Evolutionary conservation across 2,797 vertebrate genomes (phyloP), one percentile per base, ranked within the genome.

Genomic region (Phylloscopus collybita): DNA sequence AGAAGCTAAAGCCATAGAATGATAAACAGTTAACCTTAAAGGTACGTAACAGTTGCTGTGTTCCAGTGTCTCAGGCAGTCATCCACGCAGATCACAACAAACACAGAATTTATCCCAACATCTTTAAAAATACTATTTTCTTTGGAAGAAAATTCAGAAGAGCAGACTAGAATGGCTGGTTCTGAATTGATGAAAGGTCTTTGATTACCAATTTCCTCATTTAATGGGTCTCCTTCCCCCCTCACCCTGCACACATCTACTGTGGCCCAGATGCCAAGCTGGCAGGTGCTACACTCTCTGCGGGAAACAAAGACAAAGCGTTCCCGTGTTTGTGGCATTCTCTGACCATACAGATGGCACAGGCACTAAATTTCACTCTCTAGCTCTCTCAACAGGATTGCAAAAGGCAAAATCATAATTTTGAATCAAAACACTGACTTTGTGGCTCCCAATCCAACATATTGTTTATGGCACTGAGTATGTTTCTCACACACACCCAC

Each of bases 131-230:
- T 45, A 7, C 2, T 65, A 16, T 65, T 90, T 90, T 60, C 44
- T 88, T 79, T 32, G 45, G 60, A 84, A 84, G 16, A 53, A 66
- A 94, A 67, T 95, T 76, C 70, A 80, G 54, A 40, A 50, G 32
- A 86, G 44, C 22, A 81, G 42, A 64, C 40, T 61, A 40, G 60
- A 88, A 53, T 16, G 60, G 51, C 66, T 75, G 32, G 44, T 20
- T 75, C 62, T 64, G 51, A 90, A 72, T 0, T 27, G 51, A 72
- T 19, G 44, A 66, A 49, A 66, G 76, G 29, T 12, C 51, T 86
- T 67, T 81, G 44, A 81, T 80, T 34, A 88, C 59, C 32, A 90
- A 81, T 86, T 93, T 54, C 86, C 29, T 69, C 26, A 15, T 60
- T 23, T 22, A 59, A 70, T 1, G 1, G 38, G 38, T 50, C 29